phyloP scores from a whole-genome alignment of 92 coral and sea anemone species.

The Umimayanthus chanpuru region DNA sequence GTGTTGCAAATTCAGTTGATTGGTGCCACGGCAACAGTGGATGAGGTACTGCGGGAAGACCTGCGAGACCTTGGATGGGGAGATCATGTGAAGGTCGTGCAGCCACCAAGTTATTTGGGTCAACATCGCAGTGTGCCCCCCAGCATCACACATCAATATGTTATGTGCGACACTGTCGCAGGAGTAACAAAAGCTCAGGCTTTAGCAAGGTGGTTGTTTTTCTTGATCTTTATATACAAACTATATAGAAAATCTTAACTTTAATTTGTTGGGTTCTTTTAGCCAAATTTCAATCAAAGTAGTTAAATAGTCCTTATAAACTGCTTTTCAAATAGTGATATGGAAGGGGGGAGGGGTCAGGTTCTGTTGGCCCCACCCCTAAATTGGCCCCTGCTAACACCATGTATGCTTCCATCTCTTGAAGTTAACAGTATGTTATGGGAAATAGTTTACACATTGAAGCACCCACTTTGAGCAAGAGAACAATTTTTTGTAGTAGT shows the following conservation, averaged over 20 bases:
- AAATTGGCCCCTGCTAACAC: too few species aligned
- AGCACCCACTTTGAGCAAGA: background rate
- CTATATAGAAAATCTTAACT: too few species aligned
- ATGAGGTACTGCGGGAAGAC: conserved; percentile 68
- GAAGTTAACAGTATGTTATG: too few species aligned
- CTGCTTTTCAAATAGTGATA: too few species aligned
- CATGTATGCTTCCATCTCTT: too few species aligned
- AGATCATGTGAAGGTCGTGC: conserved; percentile 77
- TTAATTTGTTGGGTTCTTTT: too few species aligned
- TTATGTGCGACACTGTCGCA: conserved; percentile 51
- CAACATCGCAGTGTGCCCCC: conserved; percentile 68
- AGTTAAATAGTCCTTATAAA: too few species aligned
- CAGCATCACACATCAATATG: conserved; percentile 72
- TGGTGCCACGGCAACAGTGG: conserved; percentile 86
- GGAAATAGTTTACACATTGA: too few species aligned
- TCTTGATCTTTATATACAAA: too few species aligned
- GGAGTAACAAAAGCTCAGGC: conserved; percentile 73
- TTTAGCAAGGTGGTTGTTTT: conserved; percentile 67
- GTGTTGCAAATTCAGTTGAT: conserved; percentile 74
- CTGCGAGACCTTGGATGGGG: conserved; percentile 85
- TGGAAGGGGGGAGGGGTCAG: too few species aligned
- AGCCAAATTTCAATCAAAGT: too few species aligned
- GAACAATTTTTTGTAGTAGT: background rate
- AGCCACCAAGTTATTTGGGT: conserved; percentile 75
- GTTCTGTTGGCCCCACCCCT: too few species aligned